Percentiles rank a stretch among this genome's conserved stretches.
These are phyloP conservation scores for Aphelenchoides bicaudatus DNA, from an alignment of 2,888 invertebrate genomes.

Conservation along the genomic window DNA sequence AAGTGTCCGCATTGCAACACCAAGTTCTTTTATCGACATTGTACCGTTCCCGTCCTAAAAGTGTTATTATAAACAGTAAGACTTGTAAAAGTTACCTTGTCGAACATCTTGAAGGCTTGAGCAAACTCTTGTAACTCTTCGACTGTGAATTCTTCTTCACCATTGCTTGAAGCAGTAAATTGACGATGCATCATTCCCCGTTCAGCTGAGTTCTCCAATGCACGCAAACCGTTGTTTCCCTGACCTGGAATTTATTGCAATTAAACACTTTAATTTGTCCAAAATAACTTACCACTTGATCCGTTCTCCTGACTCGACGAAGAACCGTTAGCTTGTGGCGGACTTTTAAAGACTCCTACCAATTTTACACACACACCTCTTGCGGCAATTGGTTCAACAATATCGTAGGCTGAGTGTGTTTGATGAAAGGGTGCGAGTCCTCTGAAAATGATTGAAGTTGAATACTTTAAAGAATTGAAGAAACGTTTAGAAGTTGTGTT, in stretches of 20 bases:
- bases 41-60: constrained; percentile 61
- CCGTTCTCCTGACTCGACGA: constrained; percentile 21
- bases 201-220: constrained; percentile 29
- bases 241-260: constrained; percentile 20
- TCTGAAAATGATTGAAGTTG: constrained; percentile 10
- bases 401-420: constrained; percentile 19
- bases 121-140: constrained; percentile 61
- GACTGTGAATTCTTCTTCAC: constrained; percentile 57
- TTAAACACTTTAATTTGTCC: not conserved
- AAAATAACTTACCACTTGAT: constrained; percentile 19
- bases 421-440: constrained; percentile 15
- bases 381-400: constrained; percentile 52
- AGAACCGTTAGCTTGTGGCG: constrained; percentile 10
- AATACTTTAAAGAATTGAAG: not conserved
- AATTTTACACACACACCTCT: constrained; percentile 52
- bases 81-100: constrained; percentile 8
- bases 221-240: constrained; percentile 30
- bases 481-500: no score
- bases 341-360: constrained; percentile 48
- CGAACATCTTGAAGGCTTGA: constrained; percentile 57
- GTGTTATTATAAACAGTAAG: constrained; percentile 47
- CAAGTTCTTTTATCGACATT: constrained; percentile 61
- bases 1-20: constrained; percentile 60
- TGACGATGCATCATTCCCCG: constrained; percentile 55
- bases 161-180: constrained; percentile 52